phyloP scores from a whole-genome alignment of 2,888 invertebrate species.

The Chymomyza caudatula region DNA sequence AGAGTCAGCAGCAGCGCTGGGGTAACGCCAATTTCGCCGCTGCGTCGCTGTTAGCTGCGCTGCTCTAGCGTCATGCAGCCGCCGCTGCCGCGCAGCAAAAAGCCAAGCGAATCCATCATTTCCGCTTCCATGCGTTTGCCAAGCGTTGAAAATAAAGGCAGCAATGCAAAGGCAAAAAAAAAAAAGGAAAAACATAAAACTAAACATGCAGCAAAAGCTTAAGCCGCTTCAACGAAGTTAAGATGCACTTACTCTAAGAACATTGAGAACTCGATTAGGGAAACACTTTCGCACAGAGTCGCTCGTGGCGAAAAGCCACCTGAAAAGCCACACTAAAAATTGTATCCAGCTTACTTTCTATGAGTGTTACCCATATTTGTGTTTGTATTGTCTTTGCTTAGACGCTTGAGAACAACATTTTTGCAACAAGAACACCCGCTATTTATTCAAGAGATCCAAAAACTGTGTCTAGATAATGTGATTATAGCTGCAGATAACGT shows the following conservation, averaged over 20 bases:
- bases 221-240: not conserved
- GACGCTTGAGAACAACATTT: too few relatives aligned
- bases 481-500: too few relatives aligned
- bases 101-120: conserved; percentile 77
- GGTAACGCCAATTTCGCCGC: conserved; percentile 30
- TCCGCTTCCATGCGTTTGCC: conserved; percentile 78
- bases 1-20: conserved; percentile 47
- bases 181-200: conserved; percentile 19
- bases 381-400: too few relatives aligned
- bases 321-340: too few relatives aligned
- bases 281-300: too few relatives aligned
- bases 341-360: too few relatives aligned
- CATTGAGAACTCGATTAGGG: too few relatives aligned
- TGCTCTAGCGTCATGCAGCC: not conserved
- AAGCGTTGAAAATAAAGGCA: conserved; percentile 36
- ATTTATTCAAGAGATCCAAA: too few relatives aligned
- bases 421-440: too few relatives aligned
- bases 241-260: not conserved
- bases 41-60: conserved; percentile 18
- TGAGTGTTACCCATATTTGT: too few relatives aligned
- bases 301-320: too few relatives aligned
- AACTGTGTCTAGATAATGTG: too few relatives aligned
- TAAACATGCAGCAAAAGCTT: conserved; percentile 12
- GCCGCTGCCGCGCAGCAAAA: conserved; percentile 20
- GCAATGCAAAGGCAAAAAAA: conserved; percentile 16